Evolutionary conservation across 2,113 vertebrate species (phyloP), one percentile per base, ranked within the genome.

Genomic region (Antigone vipio): DNA sequence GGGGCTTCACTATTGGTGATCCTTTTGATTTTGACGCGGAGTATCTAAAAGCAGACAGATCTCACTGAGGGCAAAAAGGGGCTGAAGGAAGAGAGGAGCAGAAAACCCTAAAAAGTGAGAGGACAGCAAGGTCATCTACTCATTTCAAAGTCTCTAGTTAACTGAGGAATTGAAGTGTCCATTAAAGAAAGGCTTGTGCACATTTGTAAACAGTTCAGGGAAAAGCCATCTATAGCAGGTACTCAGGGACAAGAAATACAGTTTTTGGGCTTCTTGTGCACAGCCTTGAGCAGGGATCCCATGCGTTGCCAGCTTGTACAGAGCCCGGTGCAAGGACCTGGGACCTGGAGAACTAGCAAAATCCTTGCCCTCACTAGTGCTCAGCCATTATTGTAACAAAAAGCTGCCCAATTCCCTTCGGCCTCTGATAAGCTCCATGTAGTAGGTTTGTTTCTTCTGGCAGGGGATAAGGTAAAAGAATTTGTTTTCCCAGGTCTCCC

Each of bases 371-470:
- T 85, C n/a, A 7, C 8, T 5, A 7, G 2, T n/a, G 9, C 22
- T 79, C 15, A 89, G 18, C 30, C 34, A n/a, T 19, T 58, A 38
- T 2, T 56, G 49, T 30, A 63, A 44, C 13, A 85, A 69, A 76
- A 91, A 60, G 2, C 15, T 66, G 15, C 32, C 49, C 24, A 5
- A 1, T 47, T 79, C 64, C 30, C 29, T 64, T 52, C 0, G 0
- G 7, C 11, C 12, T 59, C 30, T 53, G 45, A 30, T 8, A 23
- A 58, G 38, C 7, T 38, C 34, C 15, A 29, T 17, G 12, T 16
- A 69, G 22, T 9, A 71, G 44, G 6, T 49, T 88, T 79, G 7
- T 47, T 95, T 88, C 49, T 21, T 53, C 53, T 85, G 44, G 14
- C 20, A 66, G 29, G 12, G 22, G 8, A 55, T 32, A 87, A 73